Conservation (phyloP, 2,888 invertebrate species). For the Drosophila infuscata region DNA sequence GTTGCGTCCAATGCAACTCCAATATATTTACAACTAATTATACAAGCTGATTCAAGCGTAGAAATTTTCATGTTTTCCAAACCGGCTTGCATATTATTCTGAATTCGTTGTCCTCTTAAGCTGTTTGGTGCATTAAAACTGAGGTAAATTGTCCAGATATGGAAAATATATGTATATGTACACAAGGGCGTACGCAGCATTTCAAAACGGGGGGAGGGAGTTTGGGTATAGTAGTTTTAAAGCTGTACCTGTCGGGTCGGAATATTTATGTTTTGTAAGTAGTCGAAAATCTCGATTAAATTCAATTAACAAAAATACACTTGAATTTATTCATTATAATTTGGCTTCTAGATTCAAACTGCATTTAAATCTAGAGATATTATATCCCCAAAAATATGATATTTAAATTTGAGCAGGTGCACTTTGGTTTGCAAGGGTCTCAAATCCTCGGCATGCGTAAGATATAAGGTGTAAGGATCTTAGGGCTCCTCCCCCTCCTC, state of each 20-base stretch:
- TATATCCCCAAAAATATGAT: background rate
- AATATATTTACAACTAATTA: constrained; percentile 15
- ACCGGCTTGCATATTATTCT: constrained; percentile 6
- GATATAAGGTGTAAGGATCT: background rate
- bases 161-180: constrained; percentile 8
- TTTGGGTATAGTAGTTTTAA: background rate
- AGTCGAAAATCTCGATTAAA: background rate
- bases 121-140: constrained; percentile 60
- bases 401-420: background rate
- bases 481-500: background rate
- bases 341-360: background rate
- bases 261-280: background rate
- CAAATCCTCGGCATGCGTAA: background rate
- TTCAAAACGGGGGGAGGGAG: background rate
- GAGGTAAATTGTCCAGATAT: constrained; percentile 32
- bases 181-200: background rate
- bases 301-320: background rate
- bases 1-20: constrained; percentile 15
- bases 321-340: background rate
- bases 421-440: background rate
- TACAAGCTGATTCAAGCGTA: constrained; percentile 25
- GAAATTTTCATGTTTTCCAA: constrained; percentile 22
- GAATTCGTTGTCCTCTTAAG: constrained; percentile 16
- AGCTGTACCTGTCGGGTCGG: background rate
- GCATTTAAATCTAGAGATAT: background rate